phyloP scores from a whole-genome alignment of 1,140 invertebrate species.

The Drosophila albomicans region DNA sequence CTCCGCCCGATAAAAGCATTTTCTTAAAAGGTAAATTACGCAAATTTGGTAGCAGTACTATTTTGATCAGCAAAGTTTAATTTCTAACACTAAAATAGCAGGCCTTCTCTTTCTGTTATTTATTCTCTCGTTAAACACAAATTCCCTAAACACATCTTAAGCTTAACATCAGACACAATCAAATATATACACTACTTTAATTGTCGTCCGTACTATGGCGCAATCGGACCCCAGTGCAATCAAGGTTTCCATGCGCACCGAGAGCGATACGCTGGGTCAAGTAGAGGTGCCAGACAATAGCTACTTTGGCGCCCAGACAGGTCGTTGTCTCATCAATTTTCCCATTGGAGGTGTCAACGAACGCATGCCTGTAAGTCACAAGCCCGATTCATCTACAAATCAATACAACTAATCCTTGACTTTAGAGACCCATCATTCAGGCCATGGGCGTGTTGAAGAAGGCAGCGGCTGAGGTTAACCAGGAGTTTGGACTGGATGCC shows the following conservation, averaged over 20 bases:
- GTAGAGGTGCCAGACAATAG: slow-evolving; percentile 95
- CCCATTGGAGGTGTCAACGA: slow-evolving; percentile 97
- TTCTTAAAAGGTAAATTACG: no score
- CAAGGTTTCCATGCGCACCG: slow-evolving; percentile 86
- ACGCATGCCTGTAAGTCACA: slow-evolving; percentile 92
- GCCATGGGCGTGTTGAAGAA: slow-evolving; percentile 99
- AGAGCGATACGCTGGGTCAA: slow-evolving; percentile 97
- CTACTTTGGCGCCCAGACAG: slow-evolving; percentile 99
- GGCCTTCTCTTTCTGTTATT: neutral
- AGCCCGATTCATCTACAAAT: neutral
- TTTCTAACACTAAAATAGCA: neutral
- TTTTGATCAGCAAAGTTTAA: no score
- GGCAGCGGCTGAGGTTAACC: slow-evolving; percentile 97
- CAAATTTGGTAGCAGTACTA: no score
- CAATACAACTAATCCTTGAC: neutral
- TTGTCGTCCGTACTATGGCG: neutral
- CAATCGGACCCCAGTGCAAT: neutral
- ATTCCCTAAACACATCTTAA: neutral
- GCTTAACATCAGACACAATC: neutral
- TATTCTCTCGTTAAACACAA: neutral
- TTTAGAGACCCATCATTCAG: slow-evolving; percentile 93
- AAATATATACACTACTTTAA: slow-evolving; percentile 5
- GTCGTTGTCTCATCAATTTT: slow-evolving; percentile 97
- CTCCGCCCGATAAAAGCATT: no score
- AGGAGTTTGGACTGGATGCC: slow-evolving; percentile 95